Evolutionary conservation across 2,888 invertebrate genomes (phyloP), one percentile per base, ranked within the genome.

Genomic region (Trichogramma dendrolimi): DNA sequence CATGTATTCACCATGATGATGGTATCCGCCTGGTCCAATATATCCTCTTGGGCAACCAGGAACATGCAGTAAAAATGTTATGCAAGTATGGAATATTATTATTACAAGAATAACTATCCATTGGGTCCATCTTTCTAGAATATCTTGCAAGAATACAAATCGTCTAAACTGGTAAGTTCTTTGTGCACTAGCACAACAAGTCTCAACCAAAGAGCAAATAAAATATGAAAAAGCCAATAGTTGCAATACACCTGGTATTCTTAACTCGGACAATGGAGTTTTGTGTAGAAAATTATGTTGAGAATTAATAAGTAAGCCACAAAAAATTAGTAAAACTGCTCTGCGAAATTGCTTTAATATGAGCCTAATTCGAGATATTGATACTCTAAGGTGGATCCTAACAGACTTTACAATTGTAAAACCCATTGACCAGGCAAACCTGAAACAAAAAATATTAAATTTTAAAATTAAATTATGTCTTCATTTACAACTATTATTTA

Each of bases 401-500:
- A 92, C 82, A 0, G 92, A 89, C 62, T 92, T 83, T 1, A 87
- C 86, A 65, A 92, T 80, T 0, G 91, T 87, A 63, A 91, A 83
- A 0, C 94, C 94, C 92, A 92, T 92, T n/a, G 92, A 85, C 86
- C 91, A 94, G 40, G 90, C 86, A 77, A 94, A 93, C 86, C 88
- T 88, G 67, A 6, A 73, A 72, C 56, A 10, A 7, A 3, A 3
- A 38, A 14, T 40, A 27, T 7, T 39, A 51, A 52, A 52, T 57
- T 46, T 52, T 38, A 57, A 50, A 47, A 55, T 53, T 53, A 49
- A 54, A 61, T 52, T 56, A 41, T 38, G 8, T 44, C 38, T 61
- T 54, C 40, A 54, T 55, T 55, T 10, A 47, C 7, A 39, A 53
- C 8, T 27, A 14, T 8, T 14, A 46, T 71, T 78, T 79, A 88